phyloP scores from a whole-genome alignment of 2,797 vertebrate genomes.

The Chelonia mydas region DNA sequence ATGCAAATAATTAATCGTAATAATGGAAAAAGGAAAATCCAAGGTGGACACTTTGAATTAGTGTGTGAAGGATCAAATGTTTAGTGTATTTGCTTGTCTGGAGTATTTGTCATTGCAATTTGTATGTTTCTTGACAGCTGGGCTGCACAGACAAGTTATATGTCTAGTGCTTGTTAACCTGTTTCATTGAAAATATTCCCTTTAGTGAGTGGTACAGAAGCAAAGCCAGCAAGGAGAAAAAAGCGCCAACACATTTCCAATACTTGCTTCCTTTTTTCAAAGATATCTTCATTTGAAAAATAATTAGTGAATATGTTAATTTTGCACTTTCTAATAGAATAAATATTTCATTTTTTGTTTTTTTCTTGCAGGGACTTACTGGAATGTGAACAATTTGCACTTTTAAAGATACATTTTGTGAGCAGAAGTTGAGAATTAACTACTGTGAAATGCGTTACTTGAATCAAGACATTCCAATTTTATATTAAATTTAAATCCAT shows the following conservation, averaged over 20 bases:
- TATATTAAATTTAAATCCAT: conserved; percentile 5
- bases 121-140: background rate
- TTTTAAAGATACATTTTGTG: background rate
- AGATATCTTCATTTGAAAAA: background rate
- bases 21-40: background rate
- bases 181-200: background rate
- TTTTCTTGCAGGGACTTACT: background rate
- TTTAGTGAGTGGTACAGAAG: background rate
- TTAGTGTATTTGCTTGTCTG: background rate
- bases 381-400: background rate
- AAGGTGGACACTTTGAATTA: background rate
- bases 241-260: background rate
- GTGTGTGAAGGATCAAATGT: background rate
- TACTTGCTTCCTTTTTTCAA: background rate
- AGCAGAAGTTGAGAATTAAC: background rate
- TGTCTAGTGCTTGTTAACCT: background rate
- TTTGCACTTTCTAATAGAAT: background rate
- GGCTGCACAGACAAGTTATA: background rate
- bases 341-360: background rate
- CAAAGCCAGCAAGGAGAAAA: background rate
- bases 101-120: background rate
- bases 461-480: conserved; percentile 11
- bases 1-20: background rate
- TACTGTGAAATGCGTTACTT: conserved; percentile 6
- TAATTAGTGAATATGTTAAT: background rate